Evolutionary conservation across 2,113 vertebrate genomes (phyloP), one percentile per base, ranked within the genome.

Genomic region (Protobothrops mucrosquamatus): DNA sequence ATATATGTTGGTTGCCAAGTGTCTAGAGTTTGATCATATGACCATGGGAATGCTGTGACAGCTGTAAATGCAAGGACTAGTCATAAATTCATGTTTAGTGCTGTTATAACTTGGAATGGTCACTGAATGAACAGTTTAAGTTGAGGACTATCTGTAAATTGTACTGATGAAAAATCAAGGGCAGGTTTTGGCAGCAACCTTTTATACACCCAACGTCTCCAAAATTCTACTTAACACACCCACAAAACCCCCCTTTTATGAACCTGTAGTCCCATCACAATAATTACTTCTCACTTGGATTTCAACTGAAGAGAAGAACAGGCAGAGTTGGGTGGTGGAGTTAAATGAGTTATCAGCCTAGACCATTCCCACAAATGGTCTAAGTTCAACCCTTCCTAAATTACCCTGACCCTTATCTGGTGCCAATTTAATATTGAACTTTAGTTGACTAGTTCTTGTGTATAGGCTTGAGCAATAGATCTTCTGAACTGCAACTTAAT

Each of bases 241-340:
- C 29, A 69, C 29, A 69, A 15, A 34, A 34, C n/a, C 64, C 34
- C 29, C 29, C 64, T 69, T 69, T 69, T 69, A 69, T 34, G 14
- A 34, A 2, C 5, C 64, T 69, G 14, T 69, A 34, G 64, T 34
- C 14, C 94, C 96, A 95, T 96, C 96, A 96, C 85, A 94, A 93
- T 69, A 92, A 89, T 94, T 14, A 6, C 39, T 93, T 94, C 91
- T 34, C 93, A 81, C 94, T 96, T 95, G 61, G 14, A 81, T 85
- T 39, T 10, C 54, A 22, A 8, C 93, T 61, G 34, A 69, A 14
- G 12, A 34, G 5, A 69, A n/a, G 64, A 29, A 1, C 24, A n/a
- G n/a, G n/a, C n/a, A 29, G 24, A 34, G 5, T 14, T 34, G 64
- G 2, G 14, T n/a, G 64, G 64, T 0, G 12, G 12, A n/a, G 4